Percentiles rank a stretch among this genome's conserved stretches.
Evolutionary conservation across 2,888 invertebrate species (phyloP).

Genomic region (Pollenia amentaria): DNA sequence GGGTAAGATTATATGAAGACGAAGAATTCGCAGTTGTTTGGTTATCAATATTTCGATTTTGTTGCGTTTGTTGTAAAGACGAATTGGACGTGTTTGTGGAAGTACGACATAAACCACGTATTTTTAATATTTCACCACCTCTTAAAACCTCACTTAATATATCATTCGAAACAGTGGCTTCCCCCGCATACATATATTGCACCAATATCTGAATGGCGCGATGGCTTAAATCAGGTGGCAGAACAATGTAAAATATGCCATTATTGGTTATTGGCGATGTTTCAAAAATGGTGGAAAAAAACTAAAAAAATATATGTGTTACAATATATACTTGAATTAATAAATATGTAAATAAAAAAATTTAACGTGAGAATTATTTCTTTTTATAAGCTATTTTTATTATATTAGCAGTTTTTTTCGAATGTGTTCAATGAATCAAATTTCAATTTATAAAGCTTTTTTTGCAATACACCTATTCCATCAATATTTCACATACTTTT

Average conservation of each 20-base stretch:
- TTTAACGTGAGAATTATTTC: too few relatives aligned
- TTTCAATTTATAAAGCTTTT: too few relatives aligned
- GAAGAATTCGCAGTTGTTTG: constrained; percentile 66
- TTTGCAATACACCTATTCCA: too few relatives aligned
- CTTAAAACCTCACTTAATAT: constrained; percentile 92
- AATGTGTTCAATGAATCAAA: too few relatives aligned
- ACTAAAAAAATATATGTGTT: constrained; percentile 78
- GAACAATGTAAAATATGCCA: constrained; percentile 88
- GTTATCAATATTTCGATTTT: constrained; percentile 62
- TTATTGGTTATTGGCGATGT: constrained; percentile 83
- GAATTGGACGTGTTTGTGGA: constrained; percentile 66
- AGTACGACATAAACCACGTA: constrained; percentile 91
- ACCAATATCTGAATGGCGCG: constrained; percentile 92
- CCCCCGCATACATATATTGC: constrained; percentile 93
- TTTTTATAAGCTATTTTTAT: too few relatives aligned
- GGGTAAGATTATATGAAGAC: constrained; percentile 76
- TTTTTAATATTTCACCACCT: constrained; percentile 92
- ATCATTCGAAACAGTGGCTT: constrained; percentile 93
- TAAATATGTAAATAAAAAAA: too few relatives aligned
- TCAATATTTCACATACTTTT: too few relatives aligned
- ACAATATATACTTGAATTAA: too few relatives aligned
- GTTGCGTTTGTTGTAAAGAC: constrained; percentile 52
- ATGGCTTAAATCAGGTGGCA: constrained; percentile 92
- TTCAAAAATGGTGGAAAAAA: constrained; percentile 84
- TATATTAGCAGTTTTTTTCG: too few relatives aligned